Evolutionary conservation across 2,113 vertebrate species (phyloP).

Genomic region (Myxocyprinus asiaticus): DNA sequence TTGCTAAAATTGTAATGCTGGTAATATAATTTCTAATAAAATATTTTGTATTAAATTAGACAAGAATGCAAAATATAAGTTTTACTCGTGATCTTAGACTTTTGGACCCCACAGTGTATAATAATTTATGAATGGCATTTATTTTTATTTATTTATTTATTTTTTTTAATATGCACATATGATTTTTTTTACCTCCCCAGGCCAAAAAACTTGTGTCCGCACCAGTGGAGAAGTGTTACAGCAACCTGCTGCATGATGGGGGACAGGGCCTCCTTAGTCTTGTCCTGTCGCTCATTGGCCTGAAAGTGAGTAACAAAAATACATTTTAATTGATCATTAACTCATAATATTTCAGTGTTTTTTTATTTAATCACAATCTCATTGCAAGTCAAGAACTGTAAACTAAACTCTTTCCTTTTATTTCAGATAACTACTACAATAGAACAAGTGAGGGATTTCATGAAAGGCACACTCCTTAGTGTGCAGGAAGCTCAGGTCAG

Average conservation of each 20-base stretch:
- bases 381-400: background rate
- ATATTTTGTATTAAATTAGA: no score
- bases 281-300: conserved; percentile 87
- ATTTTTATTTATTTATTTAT: background rate
- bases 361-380: background rate
- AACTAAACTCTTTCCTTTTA: background rate
- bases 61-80: no score
- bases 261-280: conserved; percentile 83
- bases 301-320: conserved; percentile 78
- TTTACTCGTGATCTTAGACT: no score
- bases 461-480: conserved; percentile 81
- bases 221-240: conserved; percentile 88
- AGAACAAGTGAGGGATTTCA: conserved; percentile 77
- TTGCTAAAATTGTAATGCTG: no score
- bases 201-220: conserved; percentile 79
- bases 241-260: conserved; percentile 80
- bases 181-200: conserved; percentile 65
- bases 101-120: no score
- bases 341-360: no score
- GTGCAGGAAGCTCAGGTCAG: conserved; percentile 81
- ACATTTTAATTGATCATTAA: background rate
- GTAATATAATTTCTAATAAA: no score
- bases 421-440: conserved; percentile 78
- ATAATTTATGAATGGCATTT: no score
- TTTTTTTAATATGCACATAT: background rate